Evolutionary conservation across 37 sponge, comb jelly and placozoan genomes (phyloP).

Genomic region (Bolinopsis microptera): DNA sequence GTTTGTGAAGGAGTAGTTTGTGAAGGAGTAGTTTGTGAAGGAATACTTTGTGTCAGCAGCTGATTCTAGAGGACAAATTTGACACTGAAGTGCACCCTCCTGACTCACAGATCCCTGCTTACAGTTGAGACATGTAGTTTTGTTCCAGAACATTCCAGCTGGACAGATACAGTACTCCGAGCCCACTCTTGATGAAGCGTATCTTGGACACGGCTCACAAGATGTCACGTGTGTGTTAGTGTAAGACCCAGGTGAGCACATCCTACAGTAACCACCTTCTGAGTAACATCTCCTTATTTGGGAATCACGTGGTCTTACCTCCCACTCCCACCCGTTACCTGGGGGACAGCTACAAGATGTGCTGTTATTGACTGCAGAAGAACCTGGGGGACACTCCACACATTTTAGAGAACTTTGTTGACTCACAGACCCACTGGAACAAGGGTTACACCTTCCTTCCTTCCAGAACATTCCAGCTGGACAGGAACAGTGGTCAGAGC

Average conservation of each 20-base stretch:
- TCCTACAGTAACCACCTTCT: too few species aligned
- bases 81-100: background rate
- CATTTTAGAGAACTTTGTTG: background rate
- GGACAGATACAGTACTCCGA: background rate
- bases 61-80: background rate
- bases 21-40: background rate
- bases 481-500: background rate
- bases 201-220: background rate
- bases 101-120: background rate
- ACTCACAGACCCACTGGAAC: background rate
- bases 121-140: background rate
- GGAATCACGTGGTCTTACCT: too few species aligned
- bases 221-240: background rate
- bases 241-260: background rate
- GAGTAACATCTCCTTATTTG: too few species aligned
- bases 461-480: background rate
- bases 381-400: background rate
- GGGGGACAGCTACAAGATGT: background rate
- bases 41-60: too few species aligned
- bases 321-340: background rate
- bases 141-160: background rate
- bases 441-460: background rate
- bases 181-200: background rate
- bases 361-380: background rate
- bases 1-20: background rate